Conservation (phyloP, 2,888 invertebrate species). For the Eutolmus rufibarbis region DNA sequence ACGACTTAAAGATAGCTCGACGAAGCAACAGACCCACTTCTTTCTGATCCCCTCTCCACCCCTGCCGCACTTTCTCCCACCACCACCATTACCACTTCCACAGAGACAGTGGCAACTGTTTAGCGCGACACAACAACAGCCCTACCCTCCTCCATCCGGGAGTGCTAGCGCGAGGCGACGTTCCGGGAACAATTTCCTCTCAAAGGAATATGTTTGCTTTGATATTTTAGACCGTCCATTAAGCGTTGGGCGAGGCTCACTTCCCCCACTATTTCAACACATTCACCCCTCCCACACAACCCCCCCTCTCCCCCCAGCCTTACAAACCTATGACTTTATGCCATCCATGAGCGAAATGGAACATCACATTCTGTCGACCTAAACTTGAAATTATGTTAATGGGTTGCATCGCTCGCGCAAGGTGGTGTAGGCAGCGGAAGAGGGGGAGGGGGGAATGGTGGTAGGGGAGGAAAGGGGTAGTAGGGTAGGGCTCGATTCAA, state of each 20-base stretch:
- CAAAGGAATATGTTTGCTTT: conserved; percentile 20
- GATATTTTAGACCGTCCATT: conserved; percentile 30
- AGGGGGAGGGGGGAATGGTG: too few species aligned
- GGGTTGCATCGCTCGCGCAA: not conserved
- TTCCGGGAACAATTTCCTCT: not conserved
- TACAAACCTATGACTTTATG: not conserved
- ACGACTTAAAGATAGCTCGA: not conserved
- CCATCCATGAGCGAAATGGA: not conserved
- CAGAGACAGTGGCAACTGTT: not conserved
- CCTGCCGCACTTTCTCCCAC: too few species aligned
- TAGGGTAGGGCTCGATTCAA: not conserved
- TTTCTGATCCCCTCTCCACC: not conserved
- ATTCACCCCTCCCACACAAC: not conserved
- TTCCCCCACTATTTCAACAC: not conserved
- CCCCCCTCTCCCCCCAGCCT: not conserved
- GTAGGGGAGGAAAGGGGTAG: not conserved
- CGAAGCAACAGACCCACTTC: not conserved
- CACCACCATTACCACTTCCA: too few species aligned
- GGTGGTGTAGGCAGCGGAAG: not conserved
- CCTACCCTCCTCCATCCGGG: not conserved
- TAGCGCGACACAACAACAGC: not conserved
- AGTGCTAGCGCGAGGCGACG: not conserved
- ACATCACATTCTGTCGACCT: conserved; percentile 33
- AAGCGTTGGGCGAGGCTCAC: not conserved
- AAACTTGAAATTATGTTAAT: conserved; percentile 38